phyloP scores from a whole-genome alignment of 1,140 invertebrate species.

The Platorchestia sp. region DNA sequence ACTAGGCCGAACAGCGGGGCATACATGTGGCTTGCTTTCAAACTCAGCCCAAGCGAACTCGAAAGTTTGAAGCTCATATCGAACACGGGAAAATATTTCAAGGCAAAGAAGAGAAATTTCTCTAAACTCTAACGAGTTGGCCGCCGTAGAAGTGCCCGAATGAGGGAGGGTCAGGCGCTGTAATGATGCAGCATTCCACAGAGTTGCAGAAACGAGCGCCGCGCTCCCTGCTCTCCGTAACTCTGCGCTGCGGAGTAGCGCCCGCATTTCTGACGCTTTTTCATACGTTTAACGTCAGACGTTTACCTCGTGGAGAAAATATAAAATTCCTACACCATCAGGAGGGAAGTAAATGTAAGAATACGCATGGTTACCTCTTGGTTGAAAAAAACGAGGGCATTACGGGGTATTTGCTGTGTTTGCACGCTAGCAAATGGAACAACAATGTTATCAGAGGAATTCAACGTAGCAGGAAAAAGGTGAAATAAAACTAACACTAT shows the following conservation, averaged over 20 bases:
- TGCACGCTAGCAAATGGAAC: neutral
- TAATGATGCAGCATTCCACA: neutral
- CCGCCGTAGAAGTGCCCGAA: neutral
- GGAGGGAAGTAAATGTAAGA: too few relatives aligned
- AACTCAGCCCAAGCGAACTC: neutral
- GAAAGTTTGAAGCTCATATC: neutral
- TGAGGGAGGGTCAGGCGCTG: neutral
- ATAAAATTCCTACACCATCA: too few relatives aligned
- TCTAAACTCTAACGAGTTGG: neutral
- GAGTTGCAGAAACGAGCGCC: neutral
- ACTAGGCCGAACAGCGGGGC: neutral
- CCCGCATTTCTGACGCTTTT: neutral
- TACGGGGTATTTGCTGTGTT: neutral
- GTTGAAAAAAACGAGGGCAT: neutral
- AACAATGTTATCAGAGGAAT: neutral
- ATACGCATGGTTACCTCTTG: neutral
- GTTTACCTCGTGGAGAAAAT: neutral
- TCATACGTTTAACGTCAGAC: neutral
- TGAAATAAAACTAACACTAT: neutral
- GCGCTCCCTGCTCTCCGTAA: neutral
- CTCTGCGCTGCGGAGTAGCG: neutral
- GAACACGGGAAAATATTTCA: neutral
- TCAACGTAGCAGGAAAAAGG: neutral
- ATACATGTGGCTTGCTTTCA: neutral
- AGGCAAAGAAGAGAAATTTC: neutral